Percentiles rank a stretch among this genome's conserved stretches.
These are phyloP conservation scores for Cryptophagus acutangulus DNA, from an alignment of 2,888 invertebrate genomes.

Conservation along the genomic window DNA sequence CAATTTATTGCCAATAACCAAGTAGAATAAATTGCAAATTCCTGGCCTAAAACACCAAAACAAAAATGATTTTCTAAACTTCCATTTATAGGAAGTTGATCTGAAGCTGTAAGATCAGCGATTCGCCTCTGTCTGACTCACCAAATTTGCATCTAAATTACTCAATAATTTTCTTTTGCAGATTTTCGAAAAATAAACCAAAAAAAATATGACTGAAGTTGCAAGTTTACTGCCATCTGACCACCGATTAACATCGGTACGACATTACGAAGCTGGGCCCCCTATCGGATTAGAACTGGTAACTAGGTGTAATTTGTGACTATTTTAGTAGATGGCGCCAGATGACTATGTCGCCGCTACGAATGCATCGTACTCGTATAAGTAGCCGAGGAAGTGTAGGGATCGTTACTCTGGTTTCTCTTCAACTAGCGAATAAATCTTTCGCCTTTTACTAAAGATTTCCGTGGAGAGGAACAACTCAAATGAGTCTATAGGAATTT, in stretches of 20 bases:
- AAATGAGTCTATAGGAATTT: no score
- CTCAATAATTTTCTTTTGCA: conserved; percentile 20
- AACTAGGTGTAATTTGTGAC: conserved; percentile 18
- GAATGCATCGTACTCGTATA: background rate
- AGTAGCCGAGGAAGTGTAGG: background rate
- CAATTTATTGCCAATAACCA: no score
- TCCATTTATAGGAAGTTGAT: no score
- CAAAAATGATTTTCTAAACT: no score
- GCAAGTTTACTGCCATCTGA: conserved; percentile 49
- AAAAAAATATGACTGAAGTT: conserved; percentile 42
- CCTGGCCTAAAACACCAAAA: no score
- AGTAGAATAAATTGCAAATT: no score
- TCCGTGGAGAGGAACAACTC: no score
- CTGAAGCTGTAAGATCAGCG: no score
- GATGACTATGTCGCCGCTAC: background rate
- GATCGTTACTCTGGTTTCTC: conserved; percentile 2
- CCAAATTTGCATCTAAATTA: no score
- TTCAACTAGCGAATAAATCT: no score
- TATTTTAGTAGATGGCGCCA: background rate
- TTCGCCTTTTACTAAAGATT: no score
- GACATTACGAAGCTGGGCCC: conserved; percentile 48
- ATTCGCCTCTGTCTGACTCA: no score
- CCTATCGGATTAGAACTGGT: conserved; percentile 45
- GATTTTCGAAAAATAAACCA: conserved; percentile 23
- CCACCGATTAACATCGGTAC: conserved; percentile 50